These are phyloP conservation scores for Portevinia maculata DNA, from an alignment of 2,888 invertebrate genomes.

Conservation along the genomic window DNA sequence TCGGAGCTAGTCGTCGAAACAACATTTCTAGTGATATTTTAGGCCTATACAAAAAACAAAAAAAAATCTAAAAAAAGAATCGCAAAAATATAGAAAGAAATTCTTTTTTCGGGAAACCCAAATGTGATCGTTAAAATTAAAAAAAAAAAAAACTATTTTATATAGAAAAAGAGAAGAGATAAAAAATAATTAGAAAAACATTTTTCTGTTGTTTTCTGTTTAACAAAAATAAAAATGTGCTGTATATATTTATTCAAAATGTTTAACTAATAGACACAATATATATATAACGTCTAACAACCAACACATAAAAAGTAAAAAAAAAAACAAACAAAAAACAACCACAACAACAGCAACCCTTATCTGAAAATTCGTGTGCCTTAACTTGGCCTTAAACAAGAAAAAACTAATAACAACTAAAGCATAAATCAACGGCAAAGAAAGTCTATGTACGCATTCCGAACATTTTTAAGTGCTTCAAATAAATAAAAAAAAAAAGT, in stretches of 20 bases:
- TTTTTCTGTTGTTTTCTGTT: constrained; percentile 33
- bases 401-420: constrained; percentile 50
- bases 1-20: constrained; percentile 48
- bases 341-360: constrained; percentile 67
- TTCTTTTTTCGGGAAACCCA: constrained; percentile 64
- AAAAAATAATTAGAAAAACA: constrained; percentile 42
- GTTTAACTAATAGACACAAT: constrained; percentile 36
- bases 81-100: constrained; percentile 33
- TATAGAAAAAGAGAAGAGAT: constrained; percentile 55
- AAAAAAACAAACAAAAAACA: constrained; percentile 34
- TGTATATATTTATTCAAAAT: constrained; percentile 59
- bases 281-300: constrained; percentile 29
- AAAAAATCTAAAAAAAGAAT: constrained; percentile 20
- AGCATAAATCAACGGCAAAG: constrained; percentile 59
- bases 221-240: constrained; percentile 29
- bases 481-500: constrained; percentile 32
- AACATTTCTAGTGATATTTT: constrained; percentile 70
- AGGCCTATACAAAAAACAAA: constrained; percentile 60
- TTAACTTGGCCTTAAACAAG: constrained; percentile 77
- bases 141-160: constrained; percentile 55
- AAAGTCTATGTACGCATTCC: constrained; percentile 48
- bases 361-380: constrained; percentile 76
- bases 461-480: constrained; percentile 64
- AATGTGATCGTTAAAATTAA: constrained; percentile 65
- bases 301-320: constrained; percentile 27